Percentiles rank a stretch among this genome's conserved stretches.
Evolutionary conservation across 2,113 vertebrate genomes (phyloP).

Genomic region (Phyllostomus discolor): DNA sequence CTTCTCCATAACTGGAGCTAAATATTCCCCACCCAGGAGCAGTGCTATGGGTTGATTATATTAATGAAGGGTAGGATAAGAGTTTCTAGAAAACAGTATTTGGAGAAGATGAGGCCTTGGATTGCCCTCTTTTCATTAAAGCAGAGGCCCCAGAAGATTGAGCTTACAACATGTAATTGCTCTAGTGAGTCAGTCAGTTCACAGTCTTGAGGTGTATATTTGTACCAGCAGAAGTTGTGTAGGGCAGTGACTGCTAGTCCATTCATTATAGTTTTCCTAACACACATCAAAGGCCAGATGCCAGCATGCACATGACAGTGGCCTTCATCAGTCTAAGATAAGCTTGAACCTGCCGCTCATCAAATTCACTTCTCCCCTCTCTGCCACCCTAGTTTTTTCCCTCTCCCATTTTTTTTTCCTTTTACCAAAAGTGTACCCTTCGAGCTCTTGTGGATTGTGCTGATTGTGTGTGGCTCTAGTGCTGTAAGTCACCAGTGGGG

Average conservation of each 20-base stretch:
- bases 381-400: neutral
- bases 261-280: constrained; percentile 34
- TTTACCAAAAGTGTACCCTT: neutral
- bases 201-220: neutral
- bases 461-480: constrained; percentile 22
- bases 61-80: neutral
- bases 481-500: constrained; percentile 19
- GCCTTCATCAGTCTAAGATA: neutral
- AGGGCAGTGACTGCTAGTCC: neutral
- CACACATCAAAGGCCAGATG: neutral
- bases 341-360: neutral
- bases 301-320: neutral
- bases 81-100: neutral
- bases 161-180: neutral
- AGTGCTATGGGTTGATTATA: neutral
- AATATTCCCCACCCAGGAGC: neutral
- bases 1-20: neutral
- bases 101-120: neutral
- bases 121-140: neutral
- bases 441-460: constrained; percentile 5
- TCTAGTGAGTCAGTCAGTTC: neutral
- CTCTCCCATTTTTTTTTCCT: neutral
- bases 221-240: neutral
- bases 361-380: neutral
- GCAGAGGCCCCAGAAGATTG: neutral